Evolutionary conservation across 2,113 vertebrate genomes (phyloP), one percentile per base, ranked within the genome.

Genomic region (Psittacara wagleri): DNA sequence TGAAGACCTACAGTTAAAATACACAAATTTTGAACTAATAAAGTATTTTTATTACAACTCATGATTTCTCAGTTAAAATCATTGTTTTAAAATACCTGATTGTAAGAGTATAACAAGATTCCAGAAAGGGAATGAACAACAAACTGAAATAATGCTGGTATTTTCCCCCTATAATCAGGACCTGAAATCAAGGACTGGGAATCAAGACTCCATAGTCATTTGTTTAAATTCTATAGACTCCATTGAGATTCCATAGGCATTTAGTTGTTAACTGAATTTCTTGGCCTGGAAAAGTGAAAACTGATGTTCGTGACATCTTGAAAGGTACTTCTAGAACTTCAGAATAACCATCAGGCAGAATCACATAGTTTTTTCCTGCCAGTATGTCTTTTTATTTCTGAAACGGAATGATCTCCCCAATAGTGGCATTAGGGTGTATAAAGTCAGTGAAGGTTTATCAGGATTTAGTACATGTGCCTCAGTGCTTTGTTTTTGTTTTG

Each of bases 291-390:
- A 87, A 94, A 93, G 55, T 74, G 74, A 92, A 97, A 92, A 88
- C 14, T 31, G 63, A 85, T 7, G 66, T 76, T 94, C 5, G 1
- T 59, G 48, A 86, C 57, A 46, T 46, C 95, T 97, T 98, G 9
- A 98, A 98, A 88, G 98, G 97, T 66, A 98, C 98, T 97, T 98
- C 98, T 31, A 98, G 97, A 12, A 98, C 97, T 97, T 98, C 98
- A 95, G 98, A 98, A 94, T 98, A 98, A 97, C 98, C 98, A 95
- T 98, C 97, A 25, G 98, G 98, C 24, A 98, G 91, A 86, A 98
- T 97, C 79, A 98, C 98, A 61, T 98, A 98, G 70, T 98, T 97
- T 89, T 98, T 97, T 88, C 98, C 98, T 27, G 97, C 78, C 31
- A 96, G 12, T 46, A 96, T 92, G 35, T 97, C 98, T 78, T 98